Base-by-base conservation (phyloP, 2,113 vertebrate genomes). In the Rafetus swinhoei region DNA sequence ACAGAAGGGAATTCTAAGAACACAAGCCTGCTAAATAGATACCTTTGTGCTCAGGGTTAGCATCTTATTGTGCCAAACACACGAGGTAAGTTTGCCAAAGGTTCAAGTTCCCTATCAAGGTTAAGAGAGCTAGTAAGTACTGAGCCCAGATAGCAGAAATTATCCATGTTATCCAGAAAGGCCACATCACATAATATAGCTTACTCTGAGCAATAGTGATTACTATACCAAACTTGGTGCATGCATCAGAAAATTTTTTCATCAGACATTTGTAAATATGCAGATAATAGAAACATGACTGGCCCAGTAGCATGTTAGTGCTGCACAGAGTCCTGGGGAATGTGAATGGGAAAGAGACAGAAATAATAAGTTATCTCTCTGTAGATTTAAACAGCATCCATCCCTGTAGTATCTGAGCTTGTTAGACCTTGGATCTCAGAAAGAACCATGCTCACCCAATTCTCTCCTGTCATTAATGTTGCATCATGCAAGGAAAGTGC, bases 391-490 rank as follows among this genome's bases (percentile, higher is more conserved):
- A 1, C 19, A 39, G n/a, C 2, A 39, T 69, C 86, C 8, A 52
- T 2, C 1, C 55, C 2, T 45, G 32, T 82, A 3, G 0, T 84
- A 55, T 50, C 54, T 56, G 21, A 74, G 52, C 35, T 79, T 65
- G 81, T 69, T 81, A 32, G 12, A 54, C 65, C 21, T 55, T n/a
- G 39, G 6, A 4, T 95, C 85, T 86, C 85, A 60, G 29, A 76
- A 60, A 0, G 0, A 11, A 57, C 81, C 60, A 9, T 9, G 22
- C 0, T 1, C 21, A 25, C 5, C 69, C 65, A 57, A 15, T 65
- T 83, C 39, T 93, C n/a, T 29, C 9, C 21, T 9, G 15, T 53
- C 39, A 85, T 25, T n/a, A 55, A 21, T 16, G 27, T 27, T 0
- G 1, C 2, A 39, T 69, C 1, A 3, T 60, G n/a, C n/a, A n/a